Evolutionary conservation across 2,797 vertebrate species (phyloP).

Genomic region (Erithacus rubecula): DNA sequence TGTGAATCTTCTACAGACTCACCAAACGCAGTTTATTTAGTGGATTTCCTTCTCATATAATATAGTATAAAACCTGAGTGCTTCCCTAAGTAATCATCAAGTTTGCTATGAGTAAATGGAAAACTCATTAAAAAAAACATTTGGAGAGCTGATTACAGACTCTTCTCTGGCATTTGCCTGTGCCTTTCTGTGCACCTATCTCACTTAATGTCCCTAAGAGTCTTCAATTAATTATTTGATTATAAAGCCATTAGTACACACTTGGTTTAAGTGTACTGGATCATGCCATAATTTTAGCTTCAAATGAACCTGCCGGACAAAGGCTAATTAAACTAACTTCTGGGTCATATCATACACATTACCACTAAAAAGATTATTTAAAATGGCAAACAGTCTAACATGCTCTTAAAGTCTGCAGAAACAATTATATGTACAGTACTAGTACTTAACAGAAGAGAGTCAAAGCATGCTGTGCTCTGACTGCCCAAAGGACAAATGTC

Average conservation of each 20-base stretch:
- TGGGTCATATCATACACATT: conserved; percentile 55
- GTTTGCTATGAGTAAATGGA: conserved; percentile 41
- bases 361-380: conserved; percentile 23
- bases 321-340: conserved; percentile 70
- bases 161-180: not conserved
- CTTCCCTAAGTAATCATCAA: not conserved
- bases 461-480: not conserved
- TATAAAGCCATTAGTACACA: conserved; percentile 66
- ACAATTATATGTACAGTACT: not conserved
- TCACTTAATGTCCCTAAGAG: conserved; percentile 39
- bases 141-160: not conserved
- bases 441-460: not conserved
- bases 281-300: conserved; percentile 64
- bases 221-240: conserved; percentile 74
- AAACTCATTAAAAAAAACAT: not conserved
- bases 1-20: not conserved
- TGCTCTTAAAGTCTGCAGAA: not conserved
- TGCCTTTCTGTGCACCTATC: not conserved
- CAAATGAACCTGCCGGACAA: conserved; percentile 56
- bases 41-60: not conserved
- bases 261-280: conserved; percentile 66
- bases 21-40: not conserved
- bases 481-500: not conserved
- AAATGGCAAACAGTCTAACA: not conserved
- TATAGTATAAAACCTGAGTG: not conserved